A percentile compares a stretch with the other conserved stretches of the same genome.
These are phyloP conservation scores for Galeopterus variegatus DNA, from an alignment of 2,113 vertebrate genomes.

Conservation along the genomic window DNA sequence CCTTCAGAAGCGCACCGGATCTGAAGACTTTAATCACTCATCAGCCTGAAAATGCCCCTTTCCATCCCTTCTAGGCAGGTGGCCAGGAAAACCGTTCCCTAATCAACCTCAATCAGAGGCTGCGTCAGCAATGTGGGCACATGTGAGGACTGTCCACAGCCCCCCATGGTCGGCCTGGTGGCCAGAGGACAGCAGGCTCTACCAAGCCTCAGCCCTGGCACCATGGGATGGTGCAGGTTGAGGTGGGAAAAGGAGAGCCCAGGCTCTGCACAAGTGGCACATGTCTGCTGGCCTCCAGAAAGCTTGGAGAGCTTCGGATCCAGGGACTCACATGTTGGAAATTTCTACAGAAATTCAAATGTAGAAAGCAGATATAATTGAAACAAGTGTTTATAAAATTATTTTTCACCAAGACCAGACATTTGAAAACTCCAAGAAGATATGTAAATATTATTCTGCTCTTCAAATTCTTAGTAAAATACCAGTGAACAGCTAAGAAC, in stretches of 20 bases:
- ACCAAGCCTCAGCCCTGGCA: background rate
- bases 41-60: background rate
- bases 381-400: accelerated
- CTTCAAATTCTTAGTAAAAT: background rate
- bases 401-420: background rate
- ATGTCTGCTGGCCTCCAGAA: accelerated
- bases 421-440: background rate
- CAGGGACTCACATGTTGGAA: no score
- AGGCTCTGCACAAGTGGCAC: background rate
- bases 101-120: no score
- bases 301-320: no score
- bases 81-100: background rate
- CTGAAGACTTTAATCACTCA: background rate
- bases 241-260: background rate
- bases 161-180: background rate
- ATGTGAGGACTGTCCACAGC: accelerated
- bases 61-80: accelerated
- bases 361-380: background rate
- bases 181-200: background rate
- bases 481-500: no score
- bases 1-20: accelerated
- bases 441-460: background rate
- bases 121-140: accelerated
- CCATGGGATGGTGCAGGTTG: accelerated
- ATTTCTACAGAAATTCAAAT: background rate